Evolutionary conservation across 2,113 vertebrate genomes (phyloP), one percentile per base, ranked within the genome.

Genomic region (Delphinapterus leucas): DNA sequence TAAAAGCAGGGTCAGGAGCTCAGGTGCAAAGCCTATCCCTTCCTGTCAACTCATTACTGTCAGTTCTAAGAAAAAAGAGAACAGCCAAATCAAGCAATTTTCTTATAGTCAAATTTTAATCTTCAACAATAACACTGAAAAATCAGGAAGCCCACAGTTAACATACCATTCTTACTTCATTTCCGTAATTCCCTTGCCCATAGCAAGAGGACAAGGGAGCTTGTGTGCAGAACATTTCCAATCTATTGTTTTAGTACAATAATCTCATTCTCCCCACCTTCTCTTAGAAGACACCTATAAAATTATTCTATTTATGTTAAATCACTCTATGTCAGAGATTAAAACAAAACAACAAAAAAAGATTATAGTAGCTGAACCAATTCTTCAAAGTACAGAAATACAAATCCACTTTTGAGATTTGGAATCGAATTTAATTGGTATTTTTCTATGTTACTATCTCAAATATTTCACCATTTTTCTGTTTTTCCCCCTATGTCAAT

Each of bases 291-390:
- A 90, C 25, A 93, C 17, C 73, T 97, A 97, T 53, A 17, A 71
- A 88, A 97, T 93, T 93, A 98, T 97, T 98, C 60, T 92, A 95
- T 67, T 98, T 98, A 98, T 96, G 95, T 44, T 98, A 91, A 96
- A 93, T 96, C 83, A 96, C 96, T 98, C 85, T 94, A 94, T 80
- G 95, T 28, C 94, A 97, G 28, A 96, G 73, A 98, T 94, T 96
- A 97, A 98, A 87, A 71, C 0, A 95, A 58, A 92, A 68, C 15
- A 77, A 12, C 47, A 77, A 53, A 13, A 49, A 79, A 60, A 92
- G 67, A 95, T 53, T 97, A 86, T 11, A 98, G 83, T 53, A 93
- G 93, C 1, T 71, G 60, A 60, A 97, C 21, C 81, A 90, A 95
- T 87, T 95, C 91, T 94, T 85, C 93, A 93, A n/a, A 88, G 65